Evolutionary conservation across 2,888 invertebrate genomes (phyloP), one percentile per base, ranked within the genome.

Genomic region (Pseudanteris insignis): DNA sequence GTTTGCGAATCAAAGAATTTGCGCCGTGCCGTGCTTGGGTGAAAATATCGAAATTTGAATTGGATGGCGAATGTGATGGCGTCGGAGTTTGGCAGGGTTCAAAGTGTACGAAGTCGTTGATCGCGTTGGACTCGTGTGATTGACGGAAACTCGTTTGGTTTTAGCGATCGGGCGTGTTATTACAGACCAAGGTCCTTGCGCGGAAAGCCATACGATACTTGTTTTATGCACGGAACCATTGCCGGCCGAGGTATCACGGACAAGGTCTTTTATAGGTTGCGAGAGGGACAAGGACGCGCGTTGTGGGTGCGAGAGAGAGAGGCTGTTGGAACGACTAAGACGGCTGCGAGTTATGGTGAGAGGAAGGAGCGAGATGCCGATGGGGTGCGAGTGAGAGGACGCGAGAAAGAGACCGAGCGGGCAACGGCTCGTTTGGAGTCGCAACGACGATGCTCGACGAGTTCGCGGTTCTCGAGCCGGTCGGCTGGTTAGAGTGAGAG

Each of bases 381-480:
- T 4, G 13, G 30, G 28, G 33, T 15, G 12, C 5, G 34, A 41
- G 8, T 2, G 29, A 24, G 34, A 12, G 30, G 9, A 21, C 25
- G 33, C 14, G 10, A n/a, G 36, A 41, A 8, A 10, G 36, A 30
- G 36, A 30, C 14, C 12, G 28, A 9, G 40, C 18, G 47, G 13
- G n/a, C 18, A 44, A 58, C 51, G 47, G 59, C 59, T 59, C 54
- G 54, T 60, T 60, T 54, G 38, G 26, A 60, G 54, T 60, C 54
- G 43, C 60, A 54, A 60, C 64, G 59, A 62, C 64, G 67, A 63
- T 66, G 67, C 69, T 66, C 67, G 67, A 68, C 70, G 69, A 69
- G 67, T 67, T 67, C 71, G 67, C 69, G 70, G 65, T 70, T 68
- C 57, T 70, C 67, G 50, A 62, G 60, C 65, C 59, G 57, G 47